phyloP scores from a whole-genome alignment of 2,888 invertebrate genomes.

The Thymelicus acteon region DNA sequence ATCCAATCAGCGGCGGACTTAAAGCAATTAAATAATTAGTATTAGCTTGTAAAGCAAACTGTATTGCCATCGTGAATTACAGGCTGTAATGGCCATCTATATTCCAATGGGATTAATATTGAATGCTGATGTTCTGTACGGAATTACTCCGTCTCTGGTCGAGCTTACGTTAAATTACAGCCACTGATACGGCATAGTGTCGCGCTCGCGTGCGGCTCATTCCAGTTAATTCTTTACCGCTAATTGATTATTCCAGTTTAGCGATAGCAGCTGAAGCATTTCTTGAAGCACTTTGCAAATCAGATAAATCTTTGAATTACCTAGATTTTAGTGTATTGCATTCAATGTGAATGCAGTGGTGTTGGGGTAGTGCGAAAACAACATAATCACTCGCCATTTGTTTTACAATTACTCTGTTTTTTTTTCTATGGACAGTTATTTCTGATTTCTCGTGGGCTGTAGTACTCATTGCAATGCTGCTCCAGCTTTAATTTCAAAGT shows the following conservation, averaged over 20 bases:
- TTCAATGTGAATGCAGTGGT: not conserved
- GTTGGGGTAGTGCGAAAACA: not conserved
- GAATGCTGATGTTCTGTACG: conserved; percentile 74
- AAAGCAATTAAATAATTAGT: conserved; percentile 64
- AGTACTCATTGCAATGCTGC: too few relatives aligned
- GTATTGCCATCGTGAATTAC: conserved; percentile 66
- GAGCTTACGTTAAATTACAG: conserved; percentile 76
- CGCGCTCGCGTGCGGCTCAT: conserved; percentile 55
- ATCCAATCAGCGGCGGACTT: conserved; percentile 35
- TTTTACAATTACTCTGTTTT: too few relatives aligned
- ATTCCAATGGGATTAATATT: conserved; percentile 81
- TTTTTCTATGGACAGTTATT: too few relatives aligned
- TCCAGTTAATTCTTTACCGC: conserved; percentile 32
- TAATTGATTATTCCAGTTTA: conserved; percentile 36
- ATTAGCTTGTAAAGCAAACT: conserved; percentile 57
- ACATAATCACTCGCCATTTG: too few relatives aligned
- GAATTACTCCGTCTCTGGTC: conserved; percentile 75
- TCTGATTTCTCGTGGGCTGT: too few relatives aligned
- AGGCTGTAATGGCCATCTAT: conserved; percentile 71
- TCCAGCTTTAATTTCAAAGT: too few relatives aligned
- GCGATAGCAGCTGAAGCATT: conserved; percentile 34
- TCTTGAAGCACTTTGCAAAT: conserved; percentile 27
- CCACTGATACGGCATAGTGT: conserved; percentile 66
- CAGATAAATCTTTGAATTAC: conserved; percentile 7
- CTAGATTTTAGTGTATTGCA: conserved; percentile 15